A percentile compares a stretch with the other conserved stretches of the same genome.
Evolutionary conservation across 2,888 invertebrate species (phyloP).

Genomic region (Sabellastarte sp.): DNA sequence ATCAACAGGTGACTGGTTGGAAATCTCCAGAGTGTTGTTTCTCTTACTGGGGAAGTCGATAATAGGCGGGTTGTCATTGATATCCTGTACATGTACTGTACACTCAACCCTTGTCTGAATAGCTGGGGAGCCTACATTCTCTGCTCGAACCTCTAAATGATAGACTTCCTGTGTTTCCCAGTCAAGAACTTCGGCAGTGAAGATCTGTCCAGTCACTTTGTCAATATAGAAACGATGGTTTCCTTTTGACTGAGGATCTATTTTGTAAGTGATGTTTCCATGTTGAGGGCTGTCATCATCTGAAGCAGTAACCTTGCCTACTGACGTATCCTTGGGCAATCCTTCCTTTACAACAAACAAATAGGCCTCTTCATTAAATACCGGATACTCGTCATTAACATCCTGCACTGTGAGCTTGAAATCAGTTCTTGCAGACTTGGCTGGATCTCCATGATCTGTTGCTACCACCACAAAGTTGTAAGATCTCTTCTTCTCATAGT

Average conservation of each 20-base stretch:
- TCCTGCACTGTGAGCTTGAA: neutral
- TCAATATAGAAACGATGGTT: neutral
- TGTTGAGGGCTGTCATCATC: neutral
- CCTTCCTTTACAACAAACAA: neutral
- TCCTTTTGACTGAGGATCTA: neutral
- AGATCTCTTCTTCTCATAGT: neutral
- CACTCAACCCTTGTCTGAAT: neutral
- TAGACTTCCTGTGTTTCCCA: neutral
- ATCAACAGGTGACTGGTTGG: neutral
- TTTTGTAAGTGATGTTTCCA: neutral
- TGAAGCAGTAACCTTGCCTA: neutral
- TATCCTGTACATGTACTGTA: neutral
- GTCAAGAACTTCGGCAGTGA: neutral
- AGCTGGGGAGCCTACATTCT: neutral
- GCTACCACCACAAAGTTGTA: neutral
- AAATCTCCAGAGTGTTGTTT: constrained; percentile 2
- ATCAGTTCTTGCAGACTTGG: neutral
- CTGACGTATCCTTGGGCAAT: neutral
- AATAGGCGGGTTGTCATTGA: constrained; percentile 4
- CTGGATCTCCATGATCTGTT: neutral
- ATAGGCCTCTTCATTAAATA: neutral
- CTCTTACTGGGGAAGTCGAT: neutral
- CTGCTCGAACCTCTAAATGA: neutral
- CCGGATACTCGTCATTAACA: neutral
- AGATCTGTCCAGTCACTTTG: neutral